phyloP scores from a whole-genome alignment of 2,113 vertebrate genomes.

The Gymnarchus niloticus region DNA sequence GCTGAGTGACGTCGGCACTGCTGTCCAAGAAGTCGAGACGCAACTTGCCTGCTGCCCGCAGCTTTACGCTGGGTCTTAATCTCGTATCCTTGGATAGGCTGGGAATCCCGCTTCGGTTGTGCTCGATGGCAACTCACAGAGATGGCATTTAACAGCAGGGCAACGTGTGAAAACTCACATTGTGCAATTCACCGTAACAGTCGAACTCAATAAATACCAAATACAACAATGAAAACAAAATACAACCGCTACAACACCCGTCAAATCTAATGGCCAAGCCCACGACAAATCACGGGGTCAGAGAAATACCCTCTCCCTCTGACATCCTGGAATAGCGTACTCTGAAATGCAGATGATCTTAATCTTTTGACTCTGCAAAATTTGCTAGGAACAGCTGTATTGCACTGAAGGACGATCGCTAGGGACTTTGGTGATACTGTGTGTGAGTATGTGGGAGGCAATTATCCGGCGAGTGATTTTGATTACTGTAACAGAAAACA shows the following conservation, averaged over 20 bases:
- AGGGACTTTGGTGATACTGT: neutral
- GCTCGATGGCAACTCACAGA: neutral
- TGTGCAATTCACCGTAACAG: too few relatives aligned
- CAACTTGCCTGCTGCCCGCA: neutral
- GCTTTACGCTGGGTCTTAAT: neutral
- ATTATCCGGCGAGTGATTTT: neutral
- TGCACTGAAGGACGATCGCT: neutral
- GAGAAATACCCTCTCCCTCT: neutral
- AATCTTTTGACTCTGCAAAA: neutral
- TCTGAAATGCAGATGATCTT: neutral
- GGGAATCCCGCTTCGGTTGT: conserved; percentile 3
- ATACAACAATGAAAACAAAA: too few relatives aligned
- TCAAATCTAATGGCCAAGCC: neutral
- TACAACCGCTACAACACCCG: neutral
- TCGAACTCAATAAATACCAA: too few relatives aligned
- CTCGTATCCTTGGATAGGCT: neutral
- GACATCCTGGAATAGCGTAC: too few relatives aligned
- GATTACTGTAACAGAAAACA: neutral
- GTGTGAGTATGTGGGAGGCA: neutral
- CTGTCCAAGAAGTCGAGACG: neutral
- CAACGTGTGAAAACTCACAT: neutral
- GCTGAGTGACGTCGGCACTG: neutral
- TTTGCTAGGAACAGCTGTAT: neutral
- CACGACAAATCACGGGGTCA: neutral
- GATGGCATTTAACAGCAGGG: neutral